Evolutionary conservation across 2,797 vertebrate genomes (phyloP).

Genomic region (Siniperca scherzeri): DNA sequence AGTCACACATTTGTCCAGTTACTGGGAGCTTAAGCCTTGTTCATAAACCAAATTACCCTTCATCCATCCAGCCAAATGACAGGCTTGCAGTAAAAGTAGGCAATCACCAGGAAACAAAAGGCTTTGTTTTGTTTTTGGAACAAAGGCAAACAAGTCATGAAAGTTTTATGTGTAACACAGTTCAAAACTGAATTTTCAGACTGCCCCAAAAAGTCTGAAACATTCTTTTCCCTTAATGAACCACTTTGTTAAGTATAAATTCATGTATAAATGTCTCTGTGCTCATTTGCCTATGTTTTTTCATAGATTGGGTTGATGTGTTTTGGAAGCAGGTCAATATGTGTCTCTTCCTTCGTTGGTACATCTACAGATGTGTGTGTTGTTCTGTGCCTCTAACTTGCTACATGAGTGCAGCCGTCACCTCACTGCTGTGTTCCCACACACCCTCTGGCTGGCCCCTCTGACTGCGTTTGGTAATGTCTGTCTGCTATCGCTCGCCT

Average conservation of each 20-base stretch:
- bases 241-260: neutral
- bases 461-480: constrained; percentile 73
- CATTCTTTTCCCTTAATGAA: neutral
- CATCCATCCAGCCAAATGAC: constrained; percentile 25
- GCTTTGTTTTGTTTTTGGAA: constrained; percentile 42
- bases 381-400: constrained; percentile 32
- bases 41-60: constrained; percentile 35
- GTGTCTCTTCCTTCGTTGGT: neutral
- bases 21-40: constrained; percentile 28
- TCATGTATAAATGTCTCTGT: neutral
- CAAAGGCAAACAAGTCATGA: constrained; percentile 26
- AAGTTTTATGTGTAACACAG: constrained; percentile 34
- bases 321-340: constrained; percentile 9
- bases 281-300: neutral
- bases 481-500: constrained; percentile 71
- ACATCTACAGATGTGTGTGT: constrained; percentile 1
- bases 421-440: constrained; percentile 58
- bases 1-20: constrained; percentile 27
- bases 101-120: constrained; percentile 29
- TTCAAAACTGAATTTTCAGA: constrained; percentile 11
- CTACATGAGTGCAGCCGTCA: constrained; percentile 58
- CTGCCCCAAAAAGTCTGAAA: constrained; percentile 9
- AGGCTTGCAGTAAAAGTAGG: constrained; percentile 1
- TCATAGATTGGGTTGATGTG: neutral
- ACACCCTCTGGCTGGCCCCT: constrained; percentile 74